Percentiles rank a stretch among this genome's conserved stretches.
Conservation (phyloP, 92 coral and sea anemone species). For the Bergia puertoricense region DNA sequence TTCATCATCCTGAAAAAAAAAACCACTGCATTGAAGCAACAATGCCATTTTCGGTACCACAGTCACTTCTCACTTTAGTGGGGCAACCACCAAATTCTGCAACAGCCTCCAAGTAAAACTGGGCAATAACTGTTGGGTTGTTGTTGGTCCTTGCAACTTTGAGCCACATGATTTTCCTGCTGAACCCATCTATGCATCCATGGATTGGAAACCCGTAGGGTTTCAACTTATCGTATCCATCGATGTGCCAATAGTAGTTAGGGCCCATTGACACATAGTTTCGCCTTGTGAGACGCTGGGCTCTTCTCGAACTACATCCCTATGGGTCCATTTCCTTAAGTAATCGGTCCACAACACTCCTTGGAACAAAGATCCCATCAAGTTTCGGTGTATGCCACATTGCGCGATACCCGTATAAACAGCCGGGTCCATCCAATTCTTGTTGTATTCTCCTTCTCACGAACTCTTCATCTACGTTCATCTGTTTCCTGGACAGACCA, state of each 20-base stretch:
- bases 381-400: not conserved
- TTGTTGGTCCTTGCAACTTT: not conserved
- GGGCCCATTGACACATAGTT: slow-evolving; percentile 21
- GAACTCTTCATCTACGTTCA: not conserved
- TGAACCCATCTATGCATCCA: not conserved
- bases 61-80: slow-evolving; percentile 11
- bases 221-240: slow-evolving; percentile 12
- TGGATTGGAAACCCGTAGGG: slow-evolving; percentile 11
- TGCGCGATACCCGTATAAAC: not conserved
- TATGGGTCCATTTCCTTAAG: slow-evolving; percentile 2
- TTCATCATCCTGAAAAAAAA: slow-evolving; percentile 10
- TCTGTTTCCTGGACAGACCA: not conserved
- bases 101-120: slow-evolving; percentile 21
- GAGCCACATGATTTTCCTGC: slow-evolving; percentile 22
- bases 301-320: slow-evolving; percentile 6
- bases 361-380: too few species aligned
- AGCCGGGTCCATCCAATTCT: slow-evolving; percentile 13
- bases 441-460: slow-evolving; percentile 5
- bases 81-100: slow-evolving; percentile 13
- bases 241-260: slow-evolving; percentile 11
- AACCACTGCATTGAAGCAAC: slow-evolving; percentile 33
- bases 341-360: too few species aligned
- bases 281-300: slow-evolving; percentile 4
- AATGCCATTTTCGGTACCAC: slow-evolving; percentile 31
- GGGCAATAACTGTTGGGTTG: slow-evolving; percentile 14